Evolutionary conservation across 2,113 vertebrate species (phyloP).

Genomic region (Pogona vitticeps): DNA sequence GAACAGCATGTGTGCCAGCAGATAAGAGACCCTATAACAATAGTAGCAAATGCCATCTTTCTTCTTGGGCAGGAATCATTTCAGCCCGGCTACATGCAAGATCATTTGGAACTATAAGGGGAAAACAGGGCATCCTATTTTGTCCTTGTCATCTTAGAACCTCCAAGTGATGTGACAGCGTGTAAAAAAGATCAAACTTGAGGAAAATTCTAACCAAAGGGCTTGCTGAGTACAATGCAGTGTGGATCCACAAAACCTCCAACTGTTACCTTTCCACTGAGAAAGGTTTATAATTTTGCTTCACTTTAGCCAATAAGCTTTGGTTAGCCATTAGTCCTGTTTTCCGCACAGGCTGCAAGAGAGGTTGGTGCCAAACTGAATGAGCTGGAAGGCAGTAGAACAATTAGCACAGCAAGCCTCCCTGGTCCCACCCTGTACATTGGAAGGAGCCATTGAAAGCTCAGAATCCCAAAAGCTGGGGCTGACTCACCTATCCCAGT

Average conservation of each 20-base stretch:
- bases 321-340: not conserved
- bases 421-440: not conserved
- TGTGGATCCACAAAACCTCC: not conserved
- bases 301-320: not conserved
- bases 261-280: not conserved
- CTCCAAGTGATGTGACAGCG: not conserved
- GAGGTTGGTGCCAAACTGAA: not conserved
- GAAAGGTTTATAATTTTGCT: not conserved
- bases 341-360: not conserved
- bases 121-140: not conserved
- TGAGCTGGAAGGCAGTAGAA: not conserved
- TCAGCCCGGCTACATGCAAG: not conserved
- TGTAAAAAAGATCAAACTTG: not conserved
- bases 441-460: not conserved
- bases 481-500: too few species aligned
- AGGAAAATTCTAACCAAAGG: not conserved
- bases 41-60: constrained; percentile 8
- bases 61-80: constrained; percentile 11
- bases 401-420: not conserved
- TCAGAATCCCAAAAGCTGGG: not conserved
- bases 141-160: not conserved
- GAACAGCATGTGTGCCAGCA: constrained; percentile 17
- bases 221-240: not conserved
- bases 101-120: not conserved
- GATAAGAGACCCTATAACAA: constrained; percentile 27